Evolutionary conservation across 2,797 vertebrate genomes (phyloP), one percentile per base, ranked within the genome.

Genomic region (Salarias fasciatus): DNA sequence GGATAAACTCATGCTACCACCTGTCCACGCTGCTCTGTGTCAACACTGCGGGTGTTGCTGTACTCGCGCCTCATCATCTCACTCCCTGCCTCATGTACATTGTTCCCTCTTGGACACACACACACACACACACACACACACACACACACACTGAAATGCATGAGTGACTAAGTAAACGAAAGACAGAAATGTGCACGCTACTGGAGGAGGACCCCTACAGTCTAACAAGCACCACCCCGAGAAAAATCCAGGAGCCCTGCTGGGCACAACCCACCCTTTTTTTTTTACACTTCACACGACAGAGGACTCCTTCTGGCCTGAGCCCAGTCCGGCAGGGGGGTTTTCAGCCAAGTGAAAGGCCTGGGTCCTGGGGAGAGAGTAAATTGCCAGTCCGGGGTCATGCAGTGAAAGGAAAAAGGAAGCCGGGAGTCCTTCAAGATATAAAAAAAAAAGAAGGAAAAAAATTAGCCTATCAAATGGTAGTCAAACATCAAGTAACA

Each of bases 391-490:
- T 80, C 67, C 4, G 13, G 81, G 82, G 82, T 90, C 88, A 90
- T 59, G 24, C 86, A 63, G 84, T 83, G 87, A 81, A 59, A 58
- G 50, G 66, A 67, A 62, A 71, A 62, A 82, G 51, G 68, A 57
- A 52, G 60, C 55, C 55, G 70, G 62, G 67, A 76, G 75, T 72
- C 62, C 57, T 54, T 75, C 55, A 60, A 67, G 46, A 87, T 83
- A 31, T 4, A 38, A 60, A 81, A 80, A 83, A 86, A 89, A 33
- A n/a, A n/a, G n/a, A n/a, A n/a, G n/a, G n/a, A n/a, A 61, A 81
- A 79, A 83, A 86, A 89, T 90, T 83, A 29, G 84, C 82, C 77
- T 89, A 92, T 87, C 72, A 89, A 90, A 85, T 80, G 53, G 38
- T 66, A 75, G 40, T 37, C 14, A 51, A 60, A 86, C 73, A 89